These are phyloP conservation scores for Stegodyphus mimosarum DNA, from an alignment of 1,140 invertebrate species.

Conservation along the genomic window DNA sequence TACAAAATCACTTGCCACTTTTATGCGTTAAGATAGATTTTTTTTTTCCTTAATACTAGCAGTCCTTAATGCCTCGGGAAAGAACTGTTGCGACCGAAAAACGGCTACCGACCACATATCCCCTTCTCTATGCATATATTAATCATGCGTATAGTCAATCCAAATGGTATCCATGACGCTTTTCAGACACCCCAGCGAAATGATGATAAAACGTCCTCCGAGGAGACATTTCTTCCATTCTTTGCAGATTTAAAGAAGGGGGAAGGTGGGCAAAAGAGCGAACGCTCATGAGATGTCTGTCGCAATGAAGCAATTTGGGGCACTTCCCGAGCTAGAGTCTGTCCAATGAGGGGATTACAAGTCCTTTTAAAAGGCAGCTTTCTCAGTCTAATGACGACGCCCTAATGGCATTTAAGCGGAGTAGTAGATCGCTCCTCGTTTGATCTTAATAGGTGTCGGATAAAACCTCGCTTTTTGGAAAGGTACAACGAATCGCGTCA, in stretches of 20 bases:
- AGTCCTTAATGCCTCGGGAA: no score
- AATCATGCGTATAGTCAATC: constrained; percentile 37
- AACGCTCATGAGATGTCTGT: not conserved
- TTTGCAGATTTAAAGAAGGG: not conserved
- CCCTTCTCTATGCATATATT: constrained; percentile 15
- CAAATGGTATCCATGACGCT: not conserved
- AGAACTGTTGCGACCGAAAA: no score
- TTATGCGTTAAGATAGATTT: not conserved
- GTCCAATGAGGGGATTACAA: not conserved
- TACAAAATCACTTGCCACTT: constrained; percentile 17
- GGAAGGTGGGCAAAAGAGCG: not conserved
- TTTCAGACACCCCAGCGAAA: not conserved
- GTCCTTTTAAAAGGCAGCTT: not conserved
- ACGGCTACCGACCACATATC: not conserved
- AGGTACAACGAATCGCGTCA: constrained; percentile 15
- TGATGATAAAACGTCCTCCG: constrained; percentile 44
- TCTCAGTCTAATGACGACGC: constrained; percentile 17
- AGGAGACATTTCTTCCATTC: constrained; percentile 19
- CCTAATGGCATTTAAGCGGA: constrained; percentile 43
- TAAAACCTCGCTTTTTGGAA: constrained; percentile 22
- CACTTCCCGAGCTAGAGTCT: no score
- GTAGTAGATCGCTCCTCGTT: constrained; percentile 19
- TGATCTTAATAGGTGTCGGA: constrained; percentile 13
- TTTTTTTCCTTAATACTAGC: no score
- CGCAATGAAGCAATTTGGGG: not conserved